Conservation (phyloP, 2,797 vertebrate species). For the Falco rusticolus region DNA sequence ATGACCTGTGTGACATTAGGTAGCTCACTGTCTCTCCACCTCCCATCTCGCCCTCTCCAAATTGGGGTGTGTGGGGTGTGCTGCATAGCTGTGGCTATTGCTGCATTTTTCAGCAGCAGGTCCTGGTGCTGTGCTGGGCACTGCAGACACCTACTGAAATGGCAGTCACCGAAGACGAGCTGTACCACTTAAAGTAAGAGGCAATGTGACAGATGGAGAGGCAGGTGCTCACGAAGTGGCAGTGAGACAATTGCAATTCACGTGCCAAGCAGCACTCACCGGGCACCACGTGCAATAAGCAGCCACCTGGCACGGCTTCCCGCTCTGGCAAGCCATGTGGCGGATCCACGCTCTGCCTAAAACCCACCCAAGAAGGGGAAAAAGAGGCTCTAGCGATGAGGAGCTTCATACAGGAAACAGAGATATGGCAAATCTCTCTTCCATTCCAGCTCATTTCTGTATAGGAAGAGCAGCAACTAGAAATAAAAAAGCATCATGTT, state of each 20-base stretch:
- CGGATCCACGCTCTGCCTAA: neutral
- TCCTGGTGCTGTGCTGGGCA: neutral
- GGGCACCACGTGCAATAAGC: neutral
- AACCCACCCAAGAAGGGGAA: neutral
- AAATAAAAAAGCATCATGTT: neutral
- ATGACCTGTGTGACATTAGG: neutral
- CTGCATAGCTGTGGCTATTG: neutral
- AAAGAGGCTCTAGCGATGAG: neutral
- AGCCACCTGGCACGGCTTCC: neutral
- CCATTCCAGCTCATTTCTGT: neutral
- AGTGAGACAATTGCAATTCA: fast-evolving
- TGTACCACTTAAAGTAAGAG: neutral
- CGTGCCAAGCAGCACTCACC: fast-evolving
- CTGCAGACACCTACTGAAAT: neutral
- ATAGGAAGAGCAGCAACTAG: neutral
- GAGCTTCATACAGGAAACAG: neutral
- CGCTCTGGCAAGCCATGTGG: neutral
- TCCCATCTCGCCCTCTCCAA: neutral
- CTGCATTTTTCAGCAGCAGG: neutral
- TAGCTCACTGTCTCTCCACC: too few relatives aligned
- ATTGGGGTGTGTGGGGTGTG: fast-evolving
- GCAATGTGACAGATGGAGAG: neutral
- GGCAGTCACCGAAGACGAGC: fast-evolving
- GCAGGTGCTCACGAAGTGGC: neutral
- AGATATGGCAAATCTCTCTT: neutral